Evolutionary conservation across 2,113 vertebrate species (phyloP), one percentile per base, ranked within the genome.

Genomic region (Zingel zingel): DNA sequence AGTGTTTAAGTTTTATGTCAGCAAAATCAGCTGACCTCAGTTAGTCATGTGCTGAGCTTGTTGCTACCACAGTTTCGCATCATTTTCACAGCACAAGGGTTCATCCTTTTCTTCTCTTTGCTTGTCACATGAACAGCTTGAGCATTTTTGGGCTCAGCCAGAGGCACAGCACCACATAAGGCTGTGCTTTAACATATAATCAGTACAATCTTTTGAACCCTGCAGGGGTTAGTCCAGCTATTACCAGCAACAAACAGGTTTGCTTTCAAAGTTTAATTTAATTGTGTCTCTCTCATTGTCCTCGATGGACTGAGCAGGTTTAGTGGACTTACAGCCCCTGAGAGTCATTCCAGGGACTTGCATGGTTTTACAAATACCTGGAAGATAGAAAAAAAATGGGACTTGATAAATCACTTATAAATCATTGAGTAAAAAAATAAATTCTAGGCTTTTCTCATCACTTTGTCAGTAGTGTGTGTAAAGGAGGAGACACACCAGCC

Each of bases 1-100:
- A 79, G 73, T 88, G 91, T 91, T 87, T 71, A 76, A 86, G 48
- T 82, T 87, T 80, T 6, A 45, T 79, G 80, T 84, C 85, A 89
- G 82, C 25, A 47, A 54, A 67, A 59, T 79, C 83, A 65, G 74
- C 79, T 87, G 87, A 89, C 75, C 79, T 58, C n/a, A 53, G 57
- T 86, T 76, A 80, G 83, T 93, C 89, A 86, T 50, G 57, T 47
- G 19, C 81, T 39, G 50, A 64, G 69, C 14, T 21, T 1, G 33
- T 71, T 1, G 43, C 47, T 65, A 25, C 56, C 23, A 30, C 70
- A 3, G 11, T 33, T 68, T 71, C 27, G 45, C 51, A 63, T 75
- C 45, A 74, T 83, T 77, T 81, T 50, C 58, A 79, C 36, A 57
- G 66, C n/a, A 50, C 25, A 63, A 54, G 12, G 56, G 51, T n/a